These are phyloP conservation scores for Aspidapion aeneum DNA, from an alignment of 2,888 invertebrate species.

Conservation along the genomic window DNA sequence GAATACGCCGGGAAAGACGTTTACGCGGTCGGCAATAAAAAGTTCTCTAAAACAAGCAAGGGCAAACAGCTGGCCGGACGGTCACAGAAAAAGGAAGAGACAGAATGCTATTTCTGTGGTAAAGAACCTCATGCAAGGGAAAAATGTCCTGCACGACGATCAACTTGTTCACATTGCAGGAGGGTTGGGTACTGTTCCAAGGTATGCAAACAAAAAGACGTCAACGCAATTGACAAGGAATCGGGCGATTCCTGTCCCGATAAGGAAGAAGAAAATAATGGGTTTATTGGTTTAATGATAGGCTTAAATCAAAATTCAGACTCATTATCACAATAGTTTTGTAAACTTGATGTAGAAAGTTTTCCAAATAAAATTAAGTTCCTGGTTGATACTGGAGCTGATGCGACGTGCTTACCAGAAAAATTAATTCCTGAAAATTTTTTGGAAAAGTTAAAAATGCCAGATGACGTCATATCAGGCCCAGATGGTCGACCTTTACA, in stretches of 20 bases:
- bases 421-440: constrained; percentile 4
- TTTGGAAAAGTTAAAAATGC: constrained; percentile 1
- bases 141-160: background rate
- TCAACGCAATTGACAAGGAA: background rate
- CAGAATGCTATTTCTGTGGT: constrained; percentile 3
- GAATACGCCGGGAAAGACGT: too few relatives aligned
- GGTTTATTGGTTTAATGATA: background rate
- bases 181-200: background rate
- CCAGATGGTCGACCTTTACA: constrained; percentile 12
- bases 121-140: background rate
- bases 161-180: background rate
- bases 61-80: too few relatives aligned
- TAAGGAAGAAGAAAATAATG: background rate
- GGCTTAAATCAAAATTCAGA: constrained; percentile 2
- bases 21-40: too few relatives aligned
- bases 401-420: constrained; percentile 11
- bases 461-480: too few relatives aligned
- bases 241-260: background rate
- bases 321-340: constrained; percentile 11
- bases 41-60: too few relatives aligned
- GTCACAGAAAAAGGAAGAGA: constrained; percentile 1
- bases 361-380: constrained; percentile 5
- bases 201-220: background rate
- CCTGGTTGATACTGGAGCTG: constrained; percentile 14
- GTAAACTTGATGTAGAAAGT: constrained; percentile 9